Base-by-base conservation (phyloP, 2,888 invertebrate species). In the Cantharis rustica region DNA sequence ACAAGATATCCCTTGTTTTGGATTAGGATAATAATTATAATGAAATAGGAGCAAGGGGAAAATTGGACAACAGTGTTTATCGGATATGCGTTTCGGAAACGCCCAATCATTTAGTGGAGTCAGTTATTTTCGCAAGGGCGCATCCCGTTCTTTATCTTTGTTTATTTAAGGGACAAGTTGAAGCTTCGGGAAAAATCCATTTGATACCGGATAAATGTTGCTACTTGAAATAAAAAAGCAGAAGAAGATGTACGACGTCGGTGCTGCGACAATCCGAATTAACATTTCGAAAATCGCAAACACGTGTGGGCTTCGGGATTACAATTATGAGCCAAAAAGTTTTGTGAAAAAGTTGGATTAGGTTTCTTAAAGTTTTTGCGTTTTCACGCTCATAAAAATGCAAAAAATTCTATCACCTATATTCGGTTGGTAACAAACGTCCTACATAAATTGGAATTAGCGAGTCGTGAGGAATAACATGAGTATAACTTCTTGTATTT, bases 21-120 rank as follows among this genome's bases (percentile, higher is more conserved):
- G 74, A 79, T 71, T 73, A 76, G 79, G 78, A 79, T 81, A 80
- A 81, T 80, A 80, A 81, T 80, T 80, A 79, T 75, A 79, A 69
- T 80, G 81, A 81, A 80, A 80, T 79, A 80, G 79, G 81, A 80
- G 71, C 75, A 69, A 64, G 74, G 76, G 71, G 77, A 73, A 76
- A 31, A 75, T 64, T 74, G 76, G 76, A 80, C 77, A 79, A 81
- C 78, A 81, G 81, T 81, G 79, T 73, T 47, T 79, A 81, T 81
- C 81, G 81, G 81, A 81, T 81, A 80, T 80, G 80, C 79, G 79
- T 77, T 79, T 77, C 80, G 80, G 80, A 80, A 80, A 80, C 79
- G 79, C 76, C 76, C 75, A 78, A 79, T 80, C 80, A 78, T 80
- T 80, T 80, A 80, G 77, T 66, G 47, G 76, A 75, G 79, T 75